phyloP scores from a whole-genome alignment of 2,113 vertebrate species.

The Ailuropoda melanoleuca region DNA sequence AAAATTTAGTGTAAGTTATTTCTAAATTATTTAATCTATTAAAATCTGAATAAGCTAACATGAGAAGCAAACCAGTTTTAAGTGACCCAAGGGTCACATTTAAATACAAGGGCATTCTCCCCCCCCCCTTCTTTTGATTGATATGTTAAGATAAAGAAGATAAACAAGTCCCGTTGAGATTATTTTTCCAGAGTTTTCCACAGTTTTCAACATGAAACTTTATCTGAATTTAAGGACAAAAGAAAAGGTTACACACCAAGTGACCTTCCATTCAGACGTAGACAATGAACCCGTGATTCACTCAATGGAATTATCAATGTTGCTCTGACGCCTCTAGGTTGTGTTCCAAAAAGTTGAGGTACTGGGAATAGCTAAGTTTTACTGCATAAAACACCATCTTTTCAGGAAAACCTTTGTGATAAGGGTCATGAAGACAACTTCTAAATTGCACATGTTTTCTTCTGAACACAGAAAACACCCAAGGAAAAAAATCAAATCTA shows the following conservation, averaged over 20 bases:
- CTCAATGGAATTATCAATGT: not conserved
- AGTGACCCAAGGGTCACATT: not conserved
- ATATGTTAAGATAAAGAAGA: constrained; percentile 19
- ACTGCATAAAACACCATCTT: not conserved
- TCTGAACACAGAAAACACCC: not conserved
- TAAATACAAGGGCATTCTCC: not conserved
- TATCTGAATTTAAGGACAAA: constrained; percentile 11
- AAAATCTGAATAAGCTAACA: not conserved
- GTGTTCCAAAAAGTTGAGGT: not conserved
- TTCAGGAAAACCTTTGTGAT: not conserved
- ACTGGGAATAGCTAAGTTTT: not conserved
- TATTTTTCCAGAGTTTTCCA: constrained; percentile 43
- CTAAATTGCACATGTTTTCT: constrained; percentile 28
- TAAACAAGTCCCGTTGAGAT: not conserved
- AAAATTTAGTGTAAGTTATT: not conserved
- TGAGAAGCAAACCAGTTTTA: constrained; percentile 9
- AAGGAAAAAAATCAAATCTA: not conserved
- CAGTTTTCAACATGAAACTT: not conserved
- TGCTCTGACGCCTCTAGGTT: not conserved
- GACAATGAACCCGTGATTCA: not conserved
- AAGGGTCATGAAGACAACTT: not conserved
- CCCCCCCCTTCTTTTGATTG: not conserved
- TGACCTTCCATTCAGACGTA: not conserved
- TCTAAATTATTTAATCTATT: constrained; percentile 8
- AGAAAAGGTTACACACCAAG: not conserved